These are phyloP conservation scores for Catharus minimus DNA, from an alignment of 2,113 vertebrate species.

Conservation along the genomic window DNA sequence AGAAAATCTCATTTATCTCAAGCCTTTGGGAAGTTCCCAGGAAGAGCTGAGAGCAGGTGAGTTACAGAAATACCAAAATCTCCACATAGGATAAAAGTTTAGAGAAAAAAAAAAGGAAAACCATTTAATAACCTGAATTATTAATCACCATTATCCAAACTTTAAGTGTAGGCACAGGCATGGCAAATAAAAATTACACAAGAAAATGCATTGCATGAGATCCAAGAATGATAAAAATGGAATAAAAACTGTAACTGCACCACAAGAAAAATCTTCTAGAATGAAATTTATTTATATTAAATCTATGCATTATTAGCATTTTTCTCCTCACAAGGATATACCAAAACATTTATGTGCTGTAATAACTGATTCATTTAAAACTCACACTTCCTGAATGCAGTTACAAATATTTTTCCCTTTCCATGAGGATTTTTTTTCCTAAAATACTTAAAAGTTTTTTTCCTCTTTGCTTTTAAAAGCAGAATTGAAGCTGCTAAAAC, in stretches of 20 bases:
- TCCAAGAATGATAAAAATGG: neutral
- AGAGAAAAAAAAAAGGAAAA: neutral
- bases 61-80: neutral
- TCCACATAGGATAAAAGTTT: neutral
- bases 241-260: neutral
- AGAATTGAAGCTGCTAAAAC: neutral
- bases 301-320: neutral
- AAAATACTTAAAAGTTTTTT: neutral
- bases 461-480: neutral
- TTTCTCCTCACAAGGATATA: neutral
- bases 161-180: neutral
- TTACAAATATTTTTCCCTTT: neutral
- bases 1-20: neutral
- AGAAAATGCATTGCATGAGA: neutral
- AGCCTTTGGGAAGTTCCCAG: neutral
- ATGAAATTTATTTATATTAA: neutral
- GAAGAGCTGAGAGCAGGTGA: neutral
- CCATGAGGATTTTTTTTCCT: neutral
- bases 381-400: neutral
- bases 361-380: neutral
- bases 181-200: neutral
- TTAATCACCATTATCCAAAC: neutral
- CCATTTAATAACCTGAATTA: neutral
- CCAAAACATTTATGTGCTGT: neutral
- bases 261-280: neutral